Conservation (phyloP, 1,140 invertebrate genomes). For the Plodia interpunctella region DNA sequence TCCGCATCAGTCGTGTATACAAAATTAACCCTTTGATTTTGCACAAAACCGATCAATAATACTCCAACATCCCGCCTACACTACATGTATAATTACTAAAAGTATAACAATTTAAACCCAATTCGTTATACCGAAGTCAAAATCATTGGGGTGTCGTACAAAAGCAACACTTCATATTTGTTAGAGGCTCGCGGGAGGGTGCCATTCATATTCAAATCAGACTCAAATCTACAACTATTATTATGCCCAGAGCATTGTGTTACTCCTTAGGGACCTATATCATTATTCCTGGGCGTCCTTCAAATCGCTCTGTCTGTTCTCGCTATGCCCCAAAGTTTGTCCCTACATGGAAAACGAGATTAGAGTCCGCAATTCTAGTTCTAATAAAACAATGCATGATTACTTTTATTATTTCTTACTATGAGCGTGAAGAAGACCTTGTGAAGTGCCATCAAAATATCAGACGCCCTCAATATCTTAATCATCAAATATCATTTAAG, state of each 20-base stretch:
- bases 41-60: background rate
- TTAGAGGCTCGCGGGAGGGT: conserved; percentile 68
- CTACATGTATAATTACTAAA: conserved; percentile 51
- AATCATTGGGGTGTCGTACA: conserved; percentile 61
- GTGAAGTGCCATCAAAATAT: too few relatives aligned
- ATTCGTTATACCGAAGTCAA: conserved; percentile 67
- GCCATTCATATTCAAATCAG: conserved; percentile 74
- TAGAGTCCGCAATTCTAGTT: too few relatives aligned
- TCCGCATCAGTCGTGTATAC: background rate
- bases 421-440: too few relatives aligned
- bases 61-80: background rate
- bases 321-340: too few relatives aligned
- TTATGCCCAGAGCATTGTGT: conserved; percentile 69
- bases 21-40: background rate
- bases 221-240: conserved; percentile 76
- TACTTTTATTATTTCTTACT: too few relatives aligned
- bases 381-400: too few relatives aligned
- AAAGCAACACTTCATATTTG: conserved; percentile 73
- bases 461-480: too few relatives aligned
- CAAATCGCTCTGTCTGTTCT: conserved; percentile 35
- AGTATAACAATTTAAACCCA: conserved; percentile 47
- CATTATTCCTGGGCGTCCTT: conserved; percentile 65
- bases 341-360: too few relatives aligned
- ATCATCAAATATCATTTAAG: too few relatives aligned
- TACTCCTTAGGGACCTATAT: conserved; percentile 68